Base-by-base conservation (phyloP, 37 sponge, comb jelly and placozoan genomes). In the Dysidea cf. avara region DNA sequence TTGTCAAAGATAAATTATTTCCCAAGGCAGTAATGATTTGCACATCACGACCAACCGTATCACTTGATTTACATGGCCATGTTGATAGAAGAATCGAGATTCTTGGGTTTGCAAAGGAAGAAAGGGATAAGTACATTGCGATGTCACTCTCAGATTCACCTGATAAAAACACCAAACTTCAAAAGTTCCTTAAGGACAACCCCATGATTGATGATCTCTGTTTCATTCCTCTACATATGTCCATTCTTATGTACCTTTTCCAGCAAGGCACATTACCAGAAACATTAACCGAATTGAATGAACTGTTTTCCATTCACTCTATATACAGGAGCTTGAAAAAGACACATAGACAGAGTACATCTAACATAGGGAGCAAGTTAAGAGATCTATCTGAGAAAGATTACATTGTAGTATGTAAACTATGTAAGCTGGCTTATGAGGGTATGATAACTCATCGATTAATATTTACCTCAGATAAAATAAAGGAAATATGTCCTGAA, bases 181-280 rank as follows among this genome's bases (percentile, higher is more conserved):
- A 26, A 29, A 51, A 53, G 50, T 81, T 66, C 68, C 56, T 81
- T n/a, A 14, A 64, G 4, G 31, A 53, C 20, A 74, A 73, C 32
- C 82, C 74, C 12, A 81, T 74, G 17, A 53, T 81, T 2, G 28
- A 6, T 24, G 46, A 52, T 17, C 72, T 81, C 75, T 81, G 82
- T 17, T 81, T 74, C 43, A 48, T 81, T 38, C 82, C 82, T 21
- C 59, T 81, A 9, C 82, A 81, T 56, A 36, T 81, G 43, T 74
- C 74, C 22, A 81, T 81, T 66, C 43, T 81, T 14, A 35, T 81
- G 0, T 81, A 37, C 59, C 40, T 66, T 24, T 36, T 39, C 40
- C 2, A 33, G 0, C 14, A 31, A 0, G 60, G n/a, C 46, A 47
- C 24, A 46, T 75, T 81, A 31, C 82, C 82, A 20, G 60, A 73